These are phyloP conservation scores for Amyelois transitella DNA, from an alignment of 1,140 invertebrate genomes.

Conservation along the genomic window DNA sequence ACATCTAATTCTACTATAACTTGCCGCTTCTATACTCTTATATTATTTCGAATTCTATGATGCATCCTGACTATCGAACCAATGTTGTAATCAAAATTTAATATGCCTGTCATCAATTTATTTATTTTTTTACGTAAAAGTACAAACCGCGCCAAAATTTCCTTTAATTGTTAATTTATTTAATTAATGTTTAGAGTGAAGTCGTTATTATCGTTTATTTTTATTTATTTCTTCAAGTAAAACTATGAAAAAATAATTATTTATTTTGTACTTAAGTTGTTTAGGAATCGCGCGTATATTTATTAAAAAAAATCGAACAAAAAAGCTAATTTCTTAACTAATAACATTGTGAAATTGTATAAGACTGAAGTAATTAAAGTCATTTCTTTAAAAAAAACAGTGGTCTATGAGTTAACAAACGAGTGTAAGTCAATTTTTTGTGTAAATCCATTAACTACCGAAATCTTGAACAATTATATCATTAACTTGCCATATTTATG, in stretches of 20 bases:
- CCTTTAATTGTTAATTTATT: too few relatives aligned
- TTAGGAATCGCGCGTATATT: conserved; percentile 14
- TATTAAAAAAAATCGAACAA: conserved; percentile 28
- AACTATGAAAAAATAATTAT: conserved; percentile 9
- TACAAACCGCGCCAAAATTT: too few relatives aligned
- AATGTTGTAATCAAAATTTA: too few relatives aligned
- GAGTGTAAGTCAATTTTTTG: neutral
- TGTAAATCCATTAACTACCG: neutral
- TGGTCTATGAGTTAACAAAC: conserved; percentile 3
- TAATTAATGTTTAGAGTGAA: too few relatives aligned
- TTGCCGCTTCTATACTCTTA: too few relatives aligned
- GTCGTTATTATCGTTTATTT: too few relatives aligned
- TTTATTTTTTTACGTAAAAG: too few relatives aligned
- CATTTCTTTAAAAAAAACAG: conserved; percentile 3
- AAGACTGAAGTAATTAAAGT: conserved; percentile 31
- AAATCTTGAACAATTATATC: conserved; percentile 7
- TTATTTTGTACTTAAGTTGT: conserved; percentile 33
- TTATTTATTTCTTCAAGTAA: neutral
- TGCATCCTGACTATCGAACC: too few relatives aligned
- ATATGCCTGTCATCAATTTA: too few relatives aligned
- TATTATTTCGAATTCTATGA: too few relatives aligned
- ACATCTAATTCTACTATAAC: too few relatives aligned
- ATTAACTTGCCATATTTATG: conserved; percentile 27
- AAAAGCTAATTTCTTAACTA: conserved; percentile 11
- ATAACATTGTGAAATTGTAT: conserved; percentile 25